Base-by-base conservation (phyloP, 1,140 invertebrate species). In the Vanessa tameamea region DNA sequence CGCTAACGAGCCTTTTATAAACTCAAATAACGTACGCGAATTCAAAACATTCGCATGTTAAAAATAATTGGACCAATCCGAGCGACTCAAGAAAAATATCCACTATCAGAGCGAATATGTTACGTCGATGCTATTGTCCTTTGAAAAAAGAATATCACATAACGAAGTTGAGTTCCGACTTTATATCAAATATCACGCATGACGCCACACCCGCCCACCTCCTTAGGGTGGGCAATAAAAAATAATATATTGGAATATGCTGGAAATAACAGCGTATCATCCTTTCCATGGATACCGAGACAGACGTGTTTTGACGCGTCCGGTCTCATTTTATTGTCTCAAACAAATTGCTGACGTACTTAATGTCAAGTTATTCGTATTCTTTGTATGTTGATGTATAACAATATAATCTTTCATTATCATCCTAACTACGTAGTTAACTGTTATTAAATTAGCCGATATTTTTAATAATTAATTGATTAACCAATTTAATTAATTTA, bases 201-300 rank as follows among this genome's bases (percentile, higher is more conserved):
- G 89, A 91, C 90, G 85, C 88, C 75, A 84, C 85, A 76, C 80
- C 82, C 80, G 80, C 82, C 83, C 74, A 69, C 83, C 85, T 70
- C 85, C 77, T 50, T 57, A 71, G 81, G 84, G 86, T 76, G 82
- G 89, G 89, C 90, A 91, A 93, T 93, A 93, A 93, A 93, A 93
- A 93, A 93, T 93, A 93, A 93, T 93, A 93, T 93, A 93, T 93
- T 93, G 91, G 93, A 93, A 93, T 93, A 92, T 93, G 91, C 92
- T 93, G 92, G 91, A 92, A 93, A 93, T 93, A 93, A 93, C 92
- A 92, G 85, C 87, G 92, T 93, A 93, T 92, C 89, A 92, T 92
- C 88, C 88, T 91, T 82, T 82, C 81, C 82, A 77, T 81, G 87
- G 87, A 86, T 86, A 85, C 82, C 78, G 79, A 87, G 86, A 87